Base-by-base conservation (phyloP, 1,140 invertebrate species). In the Procambarus virginalis region DNA sequence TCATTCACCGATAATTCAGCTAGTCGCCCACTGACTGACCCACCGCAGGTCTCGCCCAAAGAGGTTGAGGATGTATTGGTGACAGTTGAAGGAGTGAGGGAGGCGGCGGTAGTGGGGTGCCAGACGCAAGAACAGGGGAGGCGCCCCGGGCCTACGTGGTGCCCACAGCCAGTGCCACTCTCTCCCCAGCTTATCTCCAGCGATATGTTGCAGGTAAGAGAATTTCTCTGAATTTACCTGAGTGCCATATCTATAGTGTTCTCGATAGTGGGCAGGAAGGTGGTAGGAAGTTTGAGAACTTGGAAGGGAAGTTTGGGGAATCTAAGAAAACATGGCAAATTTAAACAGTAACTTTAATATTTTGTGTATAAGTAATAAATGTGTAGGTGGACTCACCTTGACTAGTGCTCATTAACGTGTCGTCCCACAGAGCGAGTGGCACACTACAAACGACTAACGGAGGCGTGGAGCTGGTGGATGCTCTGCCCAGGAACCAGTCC, bases 61-160 rank as follows among this genome's bases (percentile, higher is more conserved):
- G 92, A 92, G 68, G 20, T 93, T 10, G 93, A 93, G 90, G 84
- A 87, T 46, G 58, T 92, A 22, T 93, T 95, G 14, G 86, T 94
- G 48, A 93, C 93, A 51, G 93, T 93, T 91, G 89, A 92, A 14
- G 93, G 93, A 73, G 92, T 95, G 75, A 93, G 92, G 20, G 94
- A 95, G 78, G 93, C 93, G 49, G 95, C 94, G 45, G 95, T 96
- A 0, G 93, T 95, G 88, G 95, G 1, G 91, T 95, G 22, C 94
- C 94, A 12, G 93, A 95, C 91, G 92, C 93, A 51, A 92, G 92
- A n/a, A 90, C 92, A 49, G 95, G 95, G n/a, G 95, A 95, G 93
- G 92, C 94, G 8, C 94, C 95, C 0, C 91, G 93, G 83, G 95
- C 95, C 8, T 95, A 94, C 84, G 93, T 95, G 73, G 95, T 95